Evolutionary conservation across 2,797 vertebrate species (phyloP).

Genomic region (Falco peregrinus): DNA sequence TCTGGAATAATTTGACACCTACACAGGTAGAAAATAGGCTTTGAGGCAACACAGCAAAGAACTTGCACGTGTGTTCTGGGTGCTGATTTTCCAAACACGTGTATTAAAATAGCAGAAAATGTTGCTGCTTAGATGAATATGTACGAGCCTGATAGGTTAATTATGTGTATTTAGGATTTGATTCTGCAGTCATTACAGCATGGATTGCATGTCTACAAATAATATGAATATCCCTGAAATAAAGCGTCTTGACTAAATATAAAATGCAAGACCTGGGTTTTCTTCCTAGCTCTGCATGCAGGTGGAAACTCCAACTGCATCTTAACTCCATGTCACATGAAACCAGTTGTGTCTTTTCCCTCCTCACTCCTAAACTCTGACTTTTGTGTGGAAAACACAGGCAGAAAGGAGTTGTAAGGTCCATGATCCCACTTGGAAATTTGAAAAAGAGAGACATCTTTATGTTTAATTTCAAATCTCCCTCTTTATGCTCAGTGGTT

Average conservation of each 20-base stretch:
- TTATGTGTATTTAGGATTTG: conserved; percentile 11
- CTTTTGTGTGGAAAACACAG: not conserved
- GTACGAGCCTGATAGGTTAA: conserved; percentile 12
- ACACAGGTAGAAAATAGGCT: not conserved
- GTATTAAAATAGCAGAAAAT: conserved; percentile 38
- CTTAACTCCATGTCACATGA: not conserved
- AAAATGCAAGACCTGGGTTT: not conserved
- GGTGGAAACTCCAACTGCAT: not conserved
- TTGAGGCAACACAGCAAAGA: not conserved
- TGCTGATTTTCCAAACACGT: not conserved
- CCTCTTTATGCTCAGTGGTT: not conserved
- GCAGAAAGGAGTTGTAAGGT: not conserved
- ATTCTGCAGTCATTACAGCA: not conserved
- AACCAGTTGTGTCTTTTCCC: not conserved
- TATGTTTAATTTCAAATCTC: not conserved
- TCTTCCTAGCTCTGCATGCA: not conserved
- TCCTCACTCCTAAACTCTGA: not conserved
- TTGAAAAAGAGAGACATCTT: not conserved
- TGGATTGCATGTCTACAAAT: not conserved
- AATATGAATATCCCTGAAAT: not conserved
- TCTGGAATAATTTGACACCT: conserved; percentile 37
- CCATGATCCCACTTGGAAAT: not conserved
- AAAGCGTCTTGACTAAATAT: not conserved
- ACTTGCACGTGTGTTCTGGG: not conserved
- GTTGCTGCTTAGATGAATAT: not conserved